These are phyloP conservation scores for Drosophila anceps DNA, from an alignment of 2,888 invertebrate species.

Conservation along the genomic window DNA sequence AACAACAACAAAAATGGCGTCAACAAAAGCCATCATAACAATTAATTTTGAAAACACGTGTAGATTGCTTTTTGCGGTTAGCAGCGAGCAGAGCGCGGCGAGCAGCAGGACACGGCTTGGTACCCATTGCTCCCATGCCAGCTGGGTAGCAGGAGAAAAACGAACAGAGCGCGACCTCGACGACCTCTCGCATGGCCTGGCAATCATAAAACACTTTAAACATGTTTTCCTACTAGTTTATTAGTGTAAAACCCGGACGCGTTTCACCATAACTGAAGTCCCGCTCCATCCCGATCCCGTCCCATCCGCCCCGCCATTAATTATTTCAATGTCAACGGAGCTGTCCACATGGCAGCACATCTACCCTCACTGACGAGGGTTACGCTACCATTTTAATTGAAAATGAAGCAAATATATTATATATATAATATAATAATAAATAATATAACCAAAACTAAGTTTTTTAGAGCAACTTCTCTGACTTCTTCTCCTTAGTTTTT, in stretches of 20 bases:
- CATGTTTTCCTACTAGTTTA: slow-evolving; percentile 79
- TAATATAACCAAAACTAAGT: not conserved
- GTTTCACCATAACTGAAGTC: slow-evolving; percentile 28
- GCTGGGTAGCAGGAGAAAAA: slow-evolving; percentile 29
- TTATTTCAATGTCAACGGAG: slow-evolving; percentile 74
- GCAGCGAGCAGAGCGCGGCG: slow-evolving; percentile 45
- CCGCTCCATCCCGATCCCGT: not conserved
- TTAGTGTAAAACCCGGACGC: slow-evolving; percentile 72
- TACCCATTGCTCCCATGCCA: slow-evolving; percentile 11
- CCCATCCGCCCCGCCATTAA: slow-evolving; percentile 43
- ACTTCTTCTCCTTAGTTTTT: too few relatives aligned
- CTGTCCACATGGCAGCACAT: slow-evolving; percentile 48
- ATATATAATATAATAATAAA: not conserved
- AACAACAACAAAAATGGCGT: slow-evolving; percentile 63
- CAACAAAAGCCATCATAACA: slow-evolving; percentile 82
- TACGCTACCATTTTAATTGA: not conserved
- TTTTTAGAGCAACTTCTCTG: not conserved
- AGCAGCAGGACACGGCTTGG: slow-evolving; percentile 42
- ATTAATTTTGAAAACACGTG: slow-evolving; percentile 82
- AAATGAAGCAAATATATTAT: not conserved
- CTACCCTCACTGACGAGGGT: slow-evolving; percentile 53
- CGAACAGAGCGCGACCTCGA: slow-evolving; percentile 57
- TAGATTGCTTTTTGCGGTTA: slow-evolving; percentile 83
- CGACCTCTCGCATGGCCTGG: slow-evolving; percentile 72
- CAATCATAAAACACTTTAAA: slow-evolving; percentile 80